Base-by-base conservation (phyloP, 2,888 invertebrate species). In the Quadriops clusia region DNA sequence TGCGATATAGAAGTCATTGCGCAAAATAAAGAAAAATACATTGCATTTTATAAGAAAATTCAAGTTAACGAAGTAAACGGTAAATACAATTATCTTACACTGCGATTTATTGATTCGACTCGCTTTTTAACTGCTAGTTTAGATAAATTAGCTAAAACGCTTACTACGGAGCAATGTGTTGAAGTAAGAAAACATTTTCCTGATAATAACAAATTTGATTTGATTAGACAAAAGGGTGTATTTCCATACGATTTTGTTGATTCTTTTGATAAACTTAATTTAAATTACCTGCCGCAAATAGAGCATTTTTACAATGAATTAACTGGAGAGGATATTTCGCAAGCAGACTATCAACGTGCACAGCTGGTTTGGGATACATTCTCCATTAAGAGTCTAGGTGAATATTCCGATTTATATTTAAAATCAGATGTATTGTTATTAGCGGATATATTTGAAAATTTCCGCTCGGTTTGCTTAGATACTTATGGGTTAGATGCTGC, bases 191-290 rank as follows among this genome's bases (percentile, higher is more conserved):
- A 15, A 4, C 23, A 10, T 15, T 35, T 9, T 30, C 6, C 10
- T 6, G n/a, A 21, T 18, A 20, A 18, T 1, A 29, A 32, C 2
- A 23, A 44, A 12, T 34, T 44, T 13, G 10, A 38, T 15, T 28
- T 45, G 5, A n/a, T 46, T 5, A 34, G 23, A 7, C 13, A 39
- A 13, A 53, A 51, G 33, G 49, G 49, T 2, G 39, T 52, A 8
- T 53, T 55, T 34, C 50, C 50, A 42, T 35, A n/a, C n/a, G n/a
- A n/a, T n/a, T n/a, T n/a, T n/a, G 28, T 47, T 2, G 30, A 37
- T 6, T 10, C 6, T 4, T 28, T 2, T 20, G 26, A 24, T 1
- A 43, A 37, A 25, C 11, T 44, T 2, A 21, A 37, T 4, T 36
- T 37, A 2, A 13, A 10, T 5, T 6, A 20, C n/a, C 14, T 45